These are phyloP conservation scores for Drosophila engyochracea DNA, from an alignment of 2,888 invertebrate genomes.

Conservation along the genomic window DNA sequence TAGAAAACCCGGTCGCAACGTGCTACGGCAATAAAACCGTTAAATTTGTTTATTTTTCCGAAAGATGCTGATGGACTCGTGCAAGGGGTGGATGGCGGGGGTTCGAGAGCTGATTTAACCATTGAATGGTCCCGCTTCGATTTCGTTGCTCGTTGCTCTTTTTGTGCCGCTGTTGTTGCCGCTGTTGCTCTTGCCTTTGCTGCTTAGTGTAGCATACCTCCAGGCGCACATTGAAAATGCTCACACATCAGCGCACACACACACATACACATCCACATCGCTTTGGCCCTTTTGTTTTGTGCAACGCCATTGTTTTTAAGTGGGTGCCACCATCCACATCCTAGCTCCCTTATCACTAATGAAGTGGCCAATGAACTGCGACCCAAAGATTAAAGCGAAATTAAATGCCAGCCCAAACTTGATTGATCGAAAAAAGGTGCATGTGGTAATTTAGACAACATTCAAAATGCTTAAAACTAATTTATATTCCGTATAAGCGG, in stretches of 20 bases:
- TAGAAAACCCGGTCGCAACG: conserved; percentile 69
- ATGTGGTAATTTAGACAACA: conserved; percentile 43
- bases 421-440: conserved; percentile 64
- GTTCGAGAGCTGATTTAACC: conserved; percentile 8
- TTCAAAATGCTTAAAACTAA: conserved; percentile 6
- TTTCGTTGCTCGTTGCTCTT: conserved; percentile 48
- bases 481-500: conserved; percentile 10
- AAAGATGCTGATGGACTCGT: conserved; percentile 17
- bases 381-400: conserved; percentile 77
- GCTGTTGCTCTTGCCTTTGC: conserved; percentile 20
- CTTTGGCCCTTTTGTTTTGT: conserved; percentile 65
- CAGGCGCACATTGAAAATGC: conserved; percentile 55
- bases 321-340: conserved; percentile 67
- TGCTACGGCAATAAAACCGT: conserved; percentile 77
- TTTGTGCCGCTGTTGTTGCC: conserved; percentile 19
- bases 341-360: conserved; percentile 73
- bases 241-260: conserved; percentile 28
- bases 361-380: conserved; percentile 79
- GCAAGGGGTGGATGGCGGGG: background rate
- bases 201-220: conserved; percentile 63
- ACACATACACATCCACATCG: conserved; percentile 9
- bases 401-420: conserved; percentile 67
- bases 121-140: conserved; percentile 57
- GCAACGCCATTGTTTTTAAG: conserved; percentile 74
- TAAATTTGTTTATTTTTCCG: conserved; percentile 78